phyloP scores from a whole-genome alignment of 2,888 invertebrate species.

The Acanthococcus lagerstroemiae region DNA sequence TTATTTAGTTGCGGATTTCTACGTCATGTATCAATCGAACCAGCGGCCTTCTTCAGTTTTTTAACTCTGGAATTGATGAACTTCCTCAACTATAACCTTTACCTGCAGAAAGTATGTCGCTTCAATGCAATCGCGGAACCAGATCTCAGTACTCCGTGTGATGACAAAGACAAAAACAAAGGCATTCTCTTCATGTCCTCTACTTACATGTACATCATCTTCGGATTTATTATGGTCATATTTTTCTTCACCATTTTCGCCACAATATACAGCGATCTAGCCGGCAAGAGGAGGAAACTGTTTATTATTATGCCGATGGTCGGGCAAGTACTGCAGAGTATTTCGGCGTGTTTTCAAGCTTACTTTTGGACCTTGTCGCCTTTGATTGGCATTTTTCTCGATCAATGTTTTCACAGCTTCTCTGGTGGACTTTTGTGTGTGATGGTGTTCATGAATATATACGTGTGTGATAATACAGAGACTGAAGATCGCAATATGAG shows the following conservation, averaged over 20 bases:
- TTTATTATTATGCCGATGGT: conserved; percentile 33
- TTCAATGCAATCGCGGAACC: background rate
- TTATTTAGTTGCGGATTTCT: too few species aligned
- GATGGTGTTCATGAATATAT: conserved; percentile 24
- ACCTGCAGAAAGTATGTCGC: conserved; percentile 21
- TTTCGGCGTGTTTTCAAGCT: conserved; percentile 33
- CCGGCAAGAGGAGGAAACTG: conserved; percentile 31
- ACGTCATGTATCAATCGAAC: background rate
- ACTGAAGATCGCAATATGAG: background rate
- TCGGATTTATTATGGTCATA: background rate
- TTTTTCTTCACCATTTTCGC: conserved; percentile 6
- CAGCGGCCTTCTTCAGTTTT: background rate
- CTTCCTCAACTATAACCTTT: conserved; percentile 18
- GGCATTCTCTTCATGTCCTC: background rate
- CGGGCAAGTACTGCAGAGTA: conserved; percentile 35
- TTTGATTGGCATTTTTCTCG: conserved; percentile 34
- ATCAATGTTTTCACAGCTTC: conserved; percentile 35
- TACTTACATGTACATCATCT: background rate
- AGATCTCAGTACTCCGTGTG: conserved; percentile 2
- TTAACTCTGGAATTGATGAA: background rate
- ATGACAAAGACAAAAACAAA: conserved; percentile 5
- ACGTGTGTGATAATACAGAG: background rate
- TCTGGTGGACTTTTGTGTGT: conserved; percentile 35
- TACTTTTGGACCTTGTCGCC: conserved; percentile 36
- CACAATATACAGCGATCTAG: conserved; percentile 3